Conservation (phyloP, 2,113 vertebrate species). For the Gavialis gangeticus region DNA sequence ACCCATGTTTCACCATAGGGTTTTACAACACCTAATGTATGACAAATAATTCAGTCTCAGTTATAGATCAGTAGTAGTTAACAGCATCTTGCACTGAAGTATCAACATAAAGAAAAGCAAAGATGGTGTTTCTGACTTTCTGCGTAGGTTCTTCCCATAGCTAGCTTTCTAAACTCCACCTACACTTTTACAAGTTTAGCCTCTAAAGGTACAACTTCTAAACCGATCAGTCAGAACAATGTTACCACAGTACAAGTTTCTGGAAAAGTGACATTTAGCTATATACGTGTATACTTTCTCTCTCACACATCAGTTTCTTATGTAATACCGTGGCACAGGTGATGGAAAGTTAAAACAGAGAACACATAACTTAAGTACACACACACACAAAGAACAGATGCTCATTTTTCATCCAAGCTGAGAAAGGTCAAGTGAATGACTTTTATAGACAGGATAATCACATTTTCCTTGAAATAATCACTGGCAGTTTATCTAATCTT, state of each 20-base stretch:
- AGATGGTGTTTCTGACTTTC: not conserved
- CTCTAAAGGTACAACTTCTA: not conserved
- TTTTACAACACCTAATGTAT: not conserved
- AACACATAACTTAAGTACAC: not conserved
- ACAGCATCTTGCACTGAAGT: not conserved
- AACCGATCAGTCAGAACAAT: not conserved
- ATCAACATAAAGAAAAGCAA: not conserved
- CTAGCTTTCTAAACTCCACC: not conserved
- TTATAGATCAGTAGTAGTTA: too few species aligned
- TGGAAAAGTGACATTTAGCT: not conserved
- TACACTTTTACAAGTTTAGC: not conserved
- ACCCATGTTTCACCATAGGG: conserved; percentile 39
- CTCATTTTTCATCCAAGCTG: not conserved
- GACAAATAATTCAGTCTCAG: too few species aligned
- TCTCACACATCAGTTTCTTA: not conserved
- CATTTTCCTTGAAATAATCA: conserved; percentile 47
- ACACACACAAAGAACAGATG: not conserved
- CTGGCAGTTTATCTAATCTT: conserved; percentile 51
- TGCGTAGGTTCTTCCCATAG: not conserved
- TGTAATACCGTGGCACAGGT: not conserved
- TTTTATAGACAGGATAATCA: conserved; percentile 7
- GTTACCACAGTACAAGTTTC: not conserved
- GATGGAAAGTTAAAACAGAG: not conserved
- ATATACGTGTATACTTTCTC: not conserved
- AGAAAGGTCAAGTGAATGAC: not conserved